A percentile compares a stretch with the other conserved stretches of the same genome.
phyloP scores from a whole-genome alignment of 2,113 vertebrate species.

The Numenius arquata region DNA sequence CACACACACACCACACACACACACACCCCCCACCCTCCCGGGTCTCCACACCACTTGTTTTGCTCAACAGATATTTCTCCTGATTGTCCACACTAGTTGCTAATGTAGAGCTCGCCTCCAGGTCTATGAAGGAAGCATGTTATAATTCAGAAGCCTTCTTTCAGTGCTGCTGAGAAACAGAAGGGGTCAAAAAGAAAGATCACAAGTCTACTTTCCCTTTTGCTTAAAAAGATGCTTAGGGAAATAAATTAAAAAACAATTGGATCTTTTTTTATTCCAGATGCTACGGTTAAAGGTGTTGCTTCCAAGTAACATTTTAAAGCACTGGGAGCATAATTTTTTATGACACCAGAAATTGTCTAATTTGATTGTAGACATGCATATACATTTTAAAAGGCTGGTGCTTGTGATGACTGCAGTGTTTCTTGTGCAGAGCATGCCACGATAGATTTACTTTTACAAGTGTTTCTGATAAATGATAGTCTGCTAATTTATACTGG shows the following conservation, averaged over 20 bases:
- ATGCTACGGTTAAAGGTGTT: neutral
- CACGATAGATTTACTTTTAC: neutral
- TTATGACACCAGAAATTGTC: neutral
- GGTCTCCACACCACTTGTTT: neutral
- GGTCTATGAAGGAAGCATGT: fast-evolving
- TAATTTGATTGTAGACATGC: neutral
- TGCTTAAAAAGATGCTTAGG: neutral
- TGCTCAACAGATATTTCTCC: neutral
- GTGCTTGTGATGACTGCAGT: neutral
- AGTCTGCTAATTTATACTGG: neutral
- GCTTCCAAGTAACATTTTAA: neutral
- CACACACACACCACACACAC: fast-evolving
- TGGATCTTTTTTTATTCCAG: neutral
- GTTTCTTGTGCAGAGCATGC: neutral
- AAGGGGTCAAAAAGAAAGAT: neutral
- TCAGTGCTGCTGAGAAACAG: neutral
- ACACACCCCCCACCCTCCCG: fast-evolving
- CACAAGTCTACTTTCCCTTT: neutral
- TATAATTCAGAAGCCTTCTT: neutral
- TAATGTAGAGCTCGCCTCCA: neutral
- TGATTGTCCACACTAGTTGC: neutral
- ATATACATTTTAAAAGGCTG: neutral
- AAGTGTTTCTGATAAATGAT: neutral
- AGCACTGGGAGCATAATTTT: neutral
- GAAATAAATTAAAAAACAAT: neutral